A percentile compares a stretch with the other conserved stretches of the same genome.
Evolutionary conservation across 2,113 vertebrate genomes (phyloP).

Genomic region (Proterorhinus semilunaris): DNA sequence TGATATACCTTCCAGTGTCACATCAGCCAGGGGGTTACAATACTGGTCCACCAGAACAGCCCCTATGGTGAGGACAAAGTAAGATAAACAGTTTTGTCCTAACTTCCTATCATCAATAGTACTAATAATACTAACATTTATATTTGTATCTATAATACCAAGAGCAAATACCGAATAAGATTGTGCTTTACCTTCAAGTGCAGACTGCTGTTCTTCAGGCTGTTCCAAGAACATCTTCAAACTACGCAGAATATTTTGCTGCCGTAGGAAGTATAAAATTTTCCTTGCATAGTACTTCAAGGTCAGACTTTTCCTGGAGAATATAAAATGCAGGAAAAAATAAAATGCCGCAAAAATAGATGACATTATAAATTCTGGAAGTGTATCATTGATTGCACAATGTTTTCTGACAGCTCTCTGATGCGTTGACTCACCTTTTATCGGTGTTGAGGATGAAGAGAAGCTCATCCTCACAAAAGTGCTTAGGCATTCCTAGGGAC

Average conservation of each 20-base stretch:
- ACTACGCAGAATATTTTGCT: conserved; percentile 90
- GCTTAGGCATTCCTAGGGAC: conserved; percentile 88
- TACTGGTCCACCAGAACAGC: conserved; percentile 94
- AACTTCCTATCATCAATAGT: background rate
- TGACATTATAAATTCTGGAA: background rate
- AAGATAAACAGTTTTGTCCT: too few relatives aligned
- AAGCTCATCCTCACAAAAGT: conserved; percentile 97
- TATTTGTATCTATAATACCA: background rate
- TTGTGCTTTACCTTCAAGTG: conserved; percentile 83
- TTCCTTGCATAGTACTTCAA: conserved; percentile 98
- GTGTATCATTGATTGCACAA: too few relatives aligned
- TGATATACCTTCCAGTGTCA: conserved; percentile 83
- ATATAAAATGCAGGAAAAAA: background rate
- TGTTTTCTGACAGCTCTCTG: background rate
- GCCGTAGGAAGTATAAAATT: conserved; percentile 95
- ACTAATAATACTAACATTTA: background rate
- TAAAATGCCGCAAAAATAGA: background rate
- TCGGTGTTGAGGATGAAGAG: conserved; percentile 92
- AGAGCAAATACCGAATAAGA: background rate
- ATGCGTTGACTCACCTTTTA: conserved; percentile 79
- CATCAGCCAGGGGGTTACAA: conserved; percentile 91
- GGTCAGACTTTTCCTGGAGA: conserved; percentile 88
- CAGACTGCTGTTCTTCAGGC: conserved; percentile 82
- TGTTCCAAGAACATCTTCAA: conserved; percentile 89
- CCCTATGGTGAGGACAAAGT: conserved; percentile 67